Conservation (phyloP, 1,140 invertebrate species). For the Lucilia sericata region DNA sequence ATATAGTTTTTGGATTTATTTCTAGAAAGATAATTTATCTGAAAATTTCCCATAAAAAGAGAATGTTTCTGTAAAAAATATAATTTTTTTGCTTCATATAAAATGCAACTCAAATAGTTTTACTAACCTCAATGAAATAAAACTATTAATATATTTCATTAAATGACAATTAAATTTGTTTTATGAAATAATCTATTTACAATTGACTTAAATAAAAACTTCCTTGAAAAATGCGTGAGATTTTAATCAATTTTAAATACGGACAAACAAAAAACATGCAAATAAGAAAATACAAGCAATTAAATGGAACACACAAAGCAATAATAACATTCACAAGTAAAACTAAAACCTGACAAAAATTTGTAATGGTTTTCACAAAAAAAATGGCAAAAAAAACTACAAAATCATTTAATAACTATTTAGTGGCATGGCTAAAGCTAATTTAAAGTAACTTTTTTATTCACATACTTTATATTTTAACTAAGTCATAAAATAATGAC, state of each 20-base stretch:
- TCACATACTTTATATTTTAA: not conserved
- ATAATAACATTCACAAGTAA: not conserved
- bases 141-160: no score
- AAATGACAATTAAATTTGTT: no score
- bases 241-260: not conserved
- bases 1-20: no score
- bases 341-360: not conserved
- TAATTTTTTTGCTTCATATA: no score
- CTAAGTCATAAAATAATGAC: not conserved
- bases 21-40: no score
- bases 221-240: slow-evolving; percentile 15
- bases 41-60: no score
- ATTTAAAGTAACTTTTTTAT: not conserved
- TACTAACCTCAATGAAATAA: no score
- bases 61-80: no score
- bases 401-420: not conserved
- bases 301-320: not conserved
- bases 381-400: not conserved
- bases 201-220: not conserved
- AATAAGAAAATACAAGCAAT: not conserved
- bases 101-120: no score
- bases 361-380: no score
- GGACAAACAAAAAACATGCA: not conserved
- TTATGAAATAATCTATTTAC: no score
- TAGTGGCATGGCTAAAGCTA: not conserved